These are phyloP conservation scores for Lamellibrachia luymesi DNA, from an alignment of 1,140 invertebrate genomes.

Conservation along the genomic window DNA sequence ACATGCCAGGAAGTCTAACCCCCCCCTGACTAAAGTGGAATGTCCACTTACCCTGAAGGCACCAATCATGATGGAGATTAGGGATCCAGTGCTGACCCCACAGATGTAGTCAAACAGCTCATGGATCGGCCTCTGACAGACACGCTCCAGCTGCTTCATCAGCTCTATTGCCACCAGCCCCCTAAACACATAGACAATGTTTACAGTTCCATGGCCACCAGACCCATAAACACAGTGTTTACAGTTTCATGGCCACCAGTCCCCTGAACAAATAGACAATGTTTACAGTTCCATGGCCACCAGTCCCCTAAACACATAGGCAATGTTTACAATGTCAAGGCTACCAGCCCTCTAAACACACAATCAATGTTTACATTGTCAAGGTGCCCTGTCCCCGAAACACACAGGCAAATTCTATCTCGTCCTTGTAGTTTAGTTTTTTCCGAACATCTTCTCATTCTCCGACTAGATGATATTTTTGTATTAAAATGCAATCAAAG, in stretches of 20 bases:
- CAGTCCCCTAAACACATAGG: not conserved
- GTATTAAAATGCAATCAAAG: no score
- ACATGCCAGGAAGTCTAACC: no score
- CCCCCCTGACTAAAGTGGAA: not conserved
- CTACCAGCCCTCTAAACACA: not conserved
- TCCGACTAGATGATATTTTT: no score
- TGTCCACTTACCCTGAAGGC: slow-evolving; percentile 30
- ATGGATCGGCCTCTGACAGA: slow-evolving; percentile 60
- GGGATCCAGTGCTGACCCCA: slow-evolving; percentile 82
- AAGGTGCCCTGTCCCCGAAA: not conserved
- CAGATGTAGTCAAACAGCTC: slow-evolving; percentile 84
- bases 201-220: not conserved
- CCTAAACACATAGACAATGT: slow-evolving; percentile 52
- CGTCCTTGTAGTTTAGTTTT: no score
- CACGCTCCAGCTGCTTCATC: slow-evolving; percentile 70
- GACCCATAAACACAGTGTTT: not conserved
- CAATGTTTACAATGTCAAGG: not conserved
- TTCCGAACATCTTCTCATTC: no score
- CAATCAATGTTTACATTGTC: not conserved
- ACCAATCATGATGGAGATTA: slow-evolving; percentile 55
- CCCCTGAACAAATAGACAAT: not conserved
- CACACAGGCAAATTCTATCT: not conserved
- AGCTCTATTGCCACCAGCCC: slow-evolving; percentile 80
- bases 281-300: not conserved
- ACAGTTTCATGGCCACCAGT: not conserved